Evolutionary conservation across 2,888 invertebrate genomes (phyloP).

Genomic region (Notodonta dromedarius): DNA sequence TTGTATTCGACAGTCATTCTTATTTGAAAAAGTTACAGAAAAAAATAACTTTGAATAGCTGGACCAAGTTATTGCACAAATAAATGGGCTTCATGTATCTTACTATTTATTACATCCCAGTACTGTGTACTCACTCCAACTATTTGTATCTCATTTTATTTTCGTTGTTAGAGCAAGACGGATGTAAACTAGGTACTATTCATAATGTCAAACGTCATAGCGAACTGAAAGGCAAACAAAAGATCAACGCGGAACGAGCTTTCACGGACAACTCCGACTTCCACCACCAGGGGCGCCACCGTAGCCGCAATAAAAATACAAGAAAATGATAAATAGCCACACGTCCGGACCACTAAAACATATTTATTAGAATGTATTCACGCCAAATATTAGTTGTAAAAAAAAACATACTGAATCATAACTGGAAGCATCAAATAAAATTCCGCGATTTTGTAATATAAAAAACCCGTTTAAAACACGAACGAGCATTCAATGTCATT

Average conservation of each 20-base stretch:
- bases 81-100: no score
- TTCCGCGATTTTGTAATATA: no score
- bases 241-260: constrained; percentile 38
- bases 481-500: constrained; percentile 22
- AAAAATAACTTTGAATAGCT: no score
- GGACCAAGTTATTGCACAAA: no score
- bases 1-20: no score
- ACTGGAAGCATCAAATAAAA: no score
- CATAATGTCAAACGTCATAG: constrained; percentile 46
- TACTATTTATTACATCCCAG: constrained; percentile 17
- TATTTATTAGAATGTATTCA: constrained; percentile 31
- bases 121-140: constrained; percentile 20
- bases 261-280: constrained; percentile 42
- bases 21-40: no score
- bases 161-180: constrained; percentile 33
- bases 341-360: constrained; percentile 29
- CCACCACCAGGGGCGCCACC: constrained; percentile 48
- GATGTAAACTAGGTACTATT: constrained; percentile 29
- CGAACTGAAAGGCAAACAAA: constrained; percentile 40
- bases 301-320: constrained; percentile 20
- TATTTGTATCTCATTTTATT: constrained; percentile 36
- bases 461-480: constrained; percentile 11
- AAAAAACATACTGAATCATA: no score
- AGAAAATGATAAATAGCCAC: constrained; percentile 33
- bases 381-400: constrained; percentile 31